Evolutionary conservation across 2,888 invertebrate genomes (phyloP), one percentile per base, ranked within the genome.

Genomic region (Cataglyphis albicans): DNA sequence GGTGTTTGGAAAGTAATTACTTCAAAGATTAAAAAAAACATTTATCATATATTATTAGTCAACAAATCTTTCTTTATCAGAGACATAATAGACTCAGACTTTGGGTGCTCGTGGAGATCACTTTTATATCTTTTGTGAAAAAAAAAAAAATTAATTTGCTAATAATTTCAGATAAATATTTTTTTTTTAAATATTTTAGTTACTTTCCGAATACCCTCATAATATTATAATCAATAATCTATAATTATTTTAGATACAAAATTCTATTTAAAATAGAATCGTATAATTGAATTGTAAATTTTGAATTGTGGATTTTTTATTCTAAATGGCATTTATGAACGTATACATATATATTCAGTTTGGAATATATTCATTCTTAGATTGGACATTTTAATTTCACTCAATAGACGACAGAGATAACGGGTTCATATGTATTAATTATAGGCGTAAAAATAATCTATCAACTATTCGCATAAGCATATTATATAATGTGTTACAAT

Each of bases 391-490:
- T 68, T 32, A 21, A 70, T 70, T 35, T 21, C 15, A 15, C 35
- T 55, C 2, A 35, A 35, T 5, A 18, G 0, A 65, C 1, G 35
- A 9, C 32, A 18, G 9, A 7, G 1, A 48, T 68, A n/a, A 6
- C 1, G 29, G 4, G 7, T 21, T 9, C n/a, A 18, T 15, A 15
- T 21, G 21, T 3, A 48, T 44, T 44, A 41, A 63, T 74, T 32
- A 32, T 5, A 48, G 32, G 32, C 3, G 18, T 21, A 48, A 64
- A 52, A 75, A 21, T 63, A 74, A 74, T 44, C 25, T 48, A 63
- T 64, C 10, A 18, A 55, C 5, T 35, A 15, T 21, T 72, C 32
- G n/a, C n/a, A 4, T 73, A 18, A 29, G 4, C 41, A n/a, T 25
- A 29, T 41, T 41, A 1, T 18, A 0, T 32, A 32, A 73, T 25